Evolutionary conservation across 2,113 vertebrate genomes (phyloP).

Genomic region (Mobula birostris): DNA sequence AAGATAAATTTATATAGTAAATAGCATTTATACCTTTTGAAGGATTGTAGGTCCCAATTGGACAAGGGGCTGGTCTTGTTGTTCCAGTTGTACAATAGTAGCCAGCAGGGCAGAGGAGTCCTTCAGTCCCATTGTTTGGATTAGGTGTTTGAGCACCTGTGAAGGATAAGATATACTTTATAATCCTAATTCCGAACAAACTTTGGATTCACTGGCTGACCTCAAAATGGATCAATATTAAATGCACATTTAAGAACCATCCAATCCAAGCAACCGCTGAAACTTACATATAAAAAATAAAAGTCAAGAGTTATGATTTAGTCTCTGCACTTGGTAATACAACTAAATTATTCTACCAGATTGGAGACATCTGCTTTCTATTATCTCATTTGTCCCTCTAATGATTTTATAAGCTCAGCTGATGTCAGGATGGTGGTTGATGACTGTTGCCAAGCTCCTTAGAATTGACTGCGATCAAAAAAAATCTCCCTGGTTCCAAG

Average conservation of each 20-base stretch:
- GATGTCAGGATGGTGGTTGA: background rate
- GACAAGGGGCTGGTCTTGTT: conserved; percentile 61
- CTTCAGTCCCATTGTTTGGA: background rate
- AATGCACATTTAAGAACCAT: background rate
- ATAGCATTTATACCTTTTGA: conserved; percentile 39
- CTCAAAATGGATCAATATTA: background rate
- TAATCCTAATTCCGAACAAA: background rate
- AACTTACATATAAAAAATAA: background rate
- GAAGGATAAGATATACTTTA: background rate
- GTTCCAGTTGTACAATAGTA: conserved; percentile 65
- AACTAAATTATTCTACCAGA: background rate
- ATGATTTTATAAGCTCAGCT: background rate
- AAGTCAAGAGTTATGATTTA: background rate
- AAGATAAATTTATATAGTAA: background rate
- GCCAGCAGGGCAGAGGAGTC: conserved; percentile 58
- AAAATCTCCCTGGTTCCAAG: background rate
- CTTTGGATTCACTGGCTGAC: background rate
- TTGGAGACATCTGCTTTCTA: background rate
- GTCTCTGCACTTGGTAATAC: background rate
- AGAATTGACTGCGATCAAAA: background rate
- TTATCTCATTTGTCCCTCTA: background rate
- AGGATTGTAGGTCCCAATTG: conserved; percentile 62
- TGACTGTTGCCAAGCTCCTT: background rate
- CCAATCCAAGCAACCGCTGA: background rate
- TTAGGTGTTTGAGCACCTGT: conserved; percentile 21